These are phyloP conservation scores for Leptodactylus fuscus DNA, from an alignment of 2,113 vertebrate species.

Conservation along the genomic window DNA sequence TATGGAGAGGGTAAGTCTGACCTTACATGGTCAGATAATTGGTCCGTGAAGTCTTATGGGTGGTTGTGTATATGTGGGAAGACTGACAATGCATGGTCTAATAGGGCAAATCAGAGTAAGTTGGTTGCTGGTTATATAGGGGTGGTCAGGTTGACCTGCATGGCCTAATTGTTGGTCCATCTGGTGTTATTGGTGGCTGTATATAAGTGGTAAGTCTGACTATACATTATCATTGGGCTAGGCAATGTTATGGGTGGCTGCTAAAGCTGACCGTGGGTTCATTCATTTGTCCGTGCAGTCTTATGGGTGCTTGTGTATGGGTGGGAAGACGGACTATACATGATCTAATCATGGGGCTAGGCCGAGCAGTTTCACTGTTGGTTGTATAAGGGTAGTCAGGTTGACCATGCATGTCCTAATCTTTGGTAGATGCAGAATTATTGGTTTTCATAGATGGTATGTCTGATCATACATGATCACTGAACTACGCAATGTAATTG, in stretches of 20 bases:
- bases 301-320: neutral
- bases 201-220: neutral
- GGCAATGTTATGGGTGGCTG: neutral
- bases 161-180: no score
- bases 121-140: no score
- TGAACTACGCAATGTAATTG: no score
- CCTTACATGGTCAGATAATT: neutral
- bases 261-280: neutral
- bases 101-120: no score
- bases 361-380: no score
- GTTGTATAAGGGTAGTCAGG: no score
- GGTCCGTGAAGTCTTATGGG: neutral
- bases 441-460: no score
- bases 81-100: neutral
- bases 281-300: neutral
- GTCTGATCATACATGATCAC: no score
- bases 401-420: no score
- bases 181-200: neutral
- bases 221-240: neutral
- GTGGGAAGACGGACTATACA: neutral
- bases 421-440: no score
- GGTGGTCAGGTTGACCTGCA: no score
- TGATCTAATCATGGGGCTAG: no score
- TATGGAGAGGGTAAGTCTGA: neutral
- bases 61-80: neutral